Conservation (phyloP, 2,888 invertebrate species). For the Danaus chrysippus region DNA sequence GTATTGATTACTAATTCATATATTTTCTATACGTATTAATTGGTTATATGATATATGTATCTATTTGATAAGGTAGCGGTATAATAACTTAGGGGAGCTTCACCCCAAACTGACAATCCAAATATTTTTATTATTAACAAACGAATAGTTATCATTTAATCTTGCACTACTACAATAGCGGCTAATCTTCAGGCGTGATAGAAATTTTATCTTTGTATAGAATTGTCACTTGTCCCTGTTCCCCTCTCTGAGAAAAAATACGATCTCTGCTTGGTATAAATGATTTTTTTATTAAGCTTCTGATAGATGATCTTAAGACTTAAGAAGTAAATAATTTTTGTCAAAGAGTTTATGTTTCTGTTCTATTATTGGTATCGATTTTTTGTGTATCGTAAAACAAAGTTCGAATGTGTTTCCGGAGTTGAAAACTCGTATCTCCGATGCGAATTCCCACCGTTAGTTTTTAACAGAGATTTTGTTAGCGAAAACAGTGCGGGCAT, state of each 20-base stretch:
- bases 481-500: slow-evolving; percentile 70
- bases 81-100: slow-evolving; percentile 48
- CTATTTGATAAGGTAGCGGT: slow-evolving; percentile 42
- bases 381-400: neutral
- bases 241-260: slow-evolving; percentile 47
- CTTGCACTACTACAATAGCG: slow-evolving; percentile 70
- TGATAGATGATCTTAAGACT: slow-evolving; percentile 1
- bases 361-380: no score
- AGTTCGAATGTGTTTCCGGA: neutral
- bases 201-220: slow-evolving; percentile 68
- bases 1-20: no score
- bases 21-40: neutral
- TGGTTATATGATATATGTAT: slow-evolving; percentile 16
- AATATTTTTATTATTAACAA: slow-evolving; percentile 75
- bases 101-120: slow-evolving; percentile 50
- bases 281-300: slow-evolving; percentile 8
- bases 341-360: no score
- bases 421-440: slow-evolving; percentile 57
- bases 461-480: slow-evolving; percentile 70
- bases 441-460: slow-evolving; percentile 66
- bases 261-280: slow-evolving; percentile 43
- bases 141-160: slow-evolving; percentile 77
- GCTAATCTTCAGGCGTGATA: slow-evolving; percentile 74
- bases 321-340: no score
- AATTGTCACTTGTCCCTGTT: slow-evolving; percentile 51